Evolutionary conservation across 53 echinoderm and acorn worm genomes (phyloP).

Genomic region (Antedon mediterranea): DNA sequence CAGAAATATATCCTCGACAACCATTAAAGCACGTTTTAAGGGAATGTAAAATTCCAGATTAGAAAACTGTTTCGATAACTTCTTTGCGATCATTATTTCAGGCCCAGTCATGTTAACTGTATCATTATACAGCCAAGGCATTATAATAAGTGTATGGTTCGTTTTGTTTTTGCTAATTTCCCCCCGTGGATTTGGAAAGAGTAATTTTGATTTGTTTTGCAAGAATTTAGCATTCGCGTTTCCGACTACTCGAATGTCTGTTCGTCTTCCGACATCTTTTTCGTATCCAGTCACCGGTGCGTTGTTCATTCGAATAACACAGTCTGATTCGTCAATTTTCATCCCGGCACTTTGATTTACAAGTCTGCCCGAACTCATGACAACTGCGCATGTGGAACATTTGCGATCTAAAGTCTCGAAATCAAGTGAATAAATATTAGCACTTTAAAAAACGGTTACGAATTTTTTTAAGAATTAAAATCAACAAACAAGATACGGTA

Average conservation of each 20-base stretch:
- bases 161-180: background rate
- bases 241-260: conserved; percentile 54
- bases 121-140: conserved; percentile 54
- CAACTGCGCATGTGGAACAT: conserved; percentile 47
- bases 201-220: conserved; percentile 1
- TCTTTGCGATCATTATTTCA: conserved; percentile 18
- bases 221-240: conserved; percentile 49
- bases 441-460: too few relatives aligned
- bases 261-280: conserved; percentile 43
- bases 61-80: conserved; percentile 30
- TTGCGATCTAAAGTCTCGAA: conserved; percentile 32
- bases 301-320: conserved; percentile 68
- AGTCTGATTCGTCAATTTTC: conserved; percentile 57
- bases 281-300: conserved; percentile 51
- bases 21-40: conserved; percentile 15
- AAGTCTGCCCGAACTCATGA: conserved; percentile 58
- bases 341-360: conserved; percentile 34
- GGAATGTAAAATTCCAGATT: conserved; percentile 38
- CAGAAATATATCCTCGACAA: conserved; percentile 38
- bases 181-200: background rate
- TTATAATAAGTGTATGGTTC: conserved; percentile 1
- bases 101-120: conserved; percentile 20
- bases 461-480: too few relatives aligned
- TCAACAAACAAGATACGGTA: too few relatives aligned
- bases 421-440: background rate